Evolutionary conservation across 2,888 invertebrate species (phyloP), one percentile per base, ranked within the genome.

Genomic region (Pheosia tremula): DNA sequence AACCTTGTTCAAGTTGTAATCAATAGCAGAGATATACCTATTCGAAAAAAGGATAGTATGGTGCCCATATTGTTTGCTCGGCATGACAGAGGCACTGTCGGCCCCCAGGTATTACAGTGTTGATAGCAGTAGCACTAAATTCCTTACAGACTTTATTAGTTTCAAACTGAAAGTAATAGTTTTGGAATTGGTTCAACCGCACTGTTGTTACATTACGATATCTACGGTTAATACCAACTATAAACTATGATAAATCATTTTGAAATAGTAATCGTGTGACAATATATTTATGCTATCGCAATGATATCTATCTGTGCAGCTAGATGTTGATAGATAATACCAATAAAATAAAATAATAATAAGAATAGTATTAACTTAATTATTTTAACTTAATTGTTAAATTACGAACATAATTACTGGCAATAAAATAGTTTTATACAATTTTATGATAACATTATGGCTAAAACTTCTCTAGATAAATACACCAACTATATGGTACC

Each of bases 111-210:
- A 7, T 47, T 5, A 47, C 4, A n/a, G 11, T n/a, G n/a, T 6
- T n/a, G 47, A 47, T 47, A n/a, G 47, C 47, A n/a, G 47, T 47
- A n/a, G n/a, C n/a, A 53, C 37, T 53, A 38, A 53, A 53, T 53
- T 53, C 53, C 53, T 53, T 52, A 52, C 36, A 4, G 53, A 53
- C 10, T 52, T 53, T 53, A 53, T 53, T 53, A 9, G n/a, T 37
- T 10, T 7, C 37, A 53, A 37, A 37, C 11, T 6, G 53, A 53
- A 37, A 37, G 53, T 53, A 53, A 53, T 53, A 37, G 53, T 53
- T 53, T 53, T 53, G 53, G 37, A 53, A 53, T 38, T 37, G 53
- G 37, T 53, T 8, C 37, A 53, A 38, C 37, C 53, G 37, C 37
- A 4, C 36, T 9, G 50, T 11, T 37, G 36, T 53, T 37, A 53